Evolutionary conservation across 2,888 invertebrate genomes (phyloP).

Genomic region (Drosophila trichaetosa): DNA sequence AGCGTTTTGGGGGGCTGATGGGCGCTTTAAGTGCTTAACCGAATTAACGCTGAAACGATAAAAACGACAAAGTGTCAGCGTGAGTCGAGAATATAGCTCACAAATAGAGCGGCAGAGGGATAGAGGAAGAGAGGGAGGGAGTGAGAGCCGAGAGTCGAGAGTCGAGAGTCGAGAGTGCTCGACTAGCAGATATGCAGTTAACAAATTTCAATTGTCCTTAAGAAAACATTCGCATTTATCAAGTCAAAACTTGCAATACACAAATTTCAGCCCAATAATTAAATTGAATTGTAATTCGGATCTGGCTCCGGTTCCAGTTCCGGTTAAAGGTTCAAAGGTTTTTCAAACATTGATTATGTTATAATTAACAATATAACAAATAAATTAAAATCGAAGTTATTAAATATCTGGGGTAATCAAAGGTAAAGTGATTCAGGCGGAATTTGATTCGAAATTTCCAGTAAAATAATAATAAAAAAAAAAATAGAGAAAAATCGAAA

Average conservation of each 20-base stretch:
- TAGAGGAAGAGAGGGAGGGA: too few relatives aligned
- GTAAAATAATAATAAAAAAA: background rate
- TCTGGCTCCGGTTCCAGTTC: background rate
- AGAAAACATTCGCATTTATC: background rate
- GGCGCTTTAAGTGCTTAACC: slow-evolving; percentile 77
- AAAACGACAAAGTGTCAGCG: slow-evolving; percentile 80
- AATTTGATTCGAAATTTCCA: background rate
- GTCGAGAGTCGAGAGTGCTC: background rate
- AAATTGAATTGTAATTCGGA: background rate
- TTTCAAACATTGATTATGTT: too few relatives aligned
- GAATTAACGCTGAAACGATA: slow-evolving; percentile 80
- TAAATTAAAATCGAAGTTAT: too few relatives aligned
- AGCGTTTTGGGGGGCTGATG: slow-evolving; percentile 11
- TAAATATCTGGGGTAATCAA: too few relatives aligned
- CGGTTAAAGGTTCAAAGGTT: too few relatives aligned
- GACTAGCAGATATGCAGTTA: slow-evolving; percentile 5
- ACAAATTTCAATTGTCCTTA: background rate
- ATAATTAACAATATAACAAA: too few relatives aligned
- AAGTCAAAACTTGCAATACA: background rate
- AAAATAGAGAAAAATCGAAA: background rate
- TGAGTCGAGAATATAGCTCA: slow-evolving; percentile 50
- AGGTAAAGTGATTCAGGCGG: background rate
- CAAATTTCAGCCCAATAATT: too few relatives aligned
- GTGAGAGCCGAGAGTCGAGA: background rate
- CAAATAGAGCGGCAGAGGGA: slow-evolving; percentile 10